Evolutionary conservation across 2,797 vertebrate genomes (phyloP).

Genomic region (Mormyrops attenuatus): DNA sequence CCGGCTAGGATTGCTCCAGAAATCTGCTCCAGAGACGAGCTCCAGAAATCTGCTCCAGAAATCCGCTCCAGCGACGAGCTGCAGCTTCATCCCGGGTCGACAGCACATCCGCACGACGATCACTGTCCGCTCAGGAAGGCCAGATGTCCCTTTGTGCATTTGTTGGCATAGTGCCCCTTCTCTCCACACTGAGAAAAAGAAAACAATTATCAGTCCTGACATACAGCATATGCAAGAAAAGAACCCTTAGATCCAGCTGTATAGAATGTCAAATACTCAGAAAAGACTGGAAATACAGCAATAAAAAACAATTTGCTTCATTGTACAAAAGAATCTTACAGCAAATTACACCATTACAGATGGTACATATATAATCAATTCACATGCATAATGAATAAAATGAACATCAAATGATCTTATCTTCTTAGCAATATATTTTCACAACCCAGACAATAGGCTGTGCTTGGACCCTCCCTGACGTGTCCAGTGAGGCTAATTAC

Average conservation of each 20-base stretch:
- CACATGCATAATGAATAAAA: neutral
- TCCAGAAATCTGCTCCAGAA: neutral
- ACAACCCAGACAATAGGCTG: neutral
- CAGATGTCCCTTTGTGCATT: slow-evolving; percentile 97
- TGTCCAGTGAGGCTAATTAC: slow-evolving; percentile 50
- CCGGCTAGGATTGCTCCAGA: slow-evolving; percentile 4
- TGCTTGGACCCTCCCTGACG: neutral
- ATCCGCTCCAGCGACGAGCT: neutral
- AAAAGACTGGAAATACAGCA: neutral
- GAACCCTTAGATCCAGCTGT: neutral
- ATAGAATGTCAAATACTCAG: neutral
- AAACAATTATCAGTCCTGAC: neutral
- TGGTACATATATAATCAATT: neutral
- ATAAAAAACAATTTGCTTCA: neutral
- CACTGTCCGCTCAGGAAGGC: slow-evolving; percentile 96
- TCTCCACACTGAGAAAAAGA: slow-evolving; percentile 78
- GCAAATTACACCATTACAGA: neutral
- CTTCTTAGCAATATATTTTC: neutral
- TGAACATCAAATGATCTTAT: neutral
- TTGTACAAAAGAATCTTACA: neutral
- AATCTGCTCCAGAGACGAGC: neutral
- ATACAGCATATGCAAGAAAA: neutral
- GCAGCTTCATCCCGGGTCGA: neutral
- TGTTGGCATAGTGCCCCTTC: slow-evolving; percentile 98
- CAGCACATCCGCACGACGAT: neutral